phyloP scores from a whole-genome alignment of 1,140 invertebrate species.

The Pemphigus obesinymphae region DNA sequence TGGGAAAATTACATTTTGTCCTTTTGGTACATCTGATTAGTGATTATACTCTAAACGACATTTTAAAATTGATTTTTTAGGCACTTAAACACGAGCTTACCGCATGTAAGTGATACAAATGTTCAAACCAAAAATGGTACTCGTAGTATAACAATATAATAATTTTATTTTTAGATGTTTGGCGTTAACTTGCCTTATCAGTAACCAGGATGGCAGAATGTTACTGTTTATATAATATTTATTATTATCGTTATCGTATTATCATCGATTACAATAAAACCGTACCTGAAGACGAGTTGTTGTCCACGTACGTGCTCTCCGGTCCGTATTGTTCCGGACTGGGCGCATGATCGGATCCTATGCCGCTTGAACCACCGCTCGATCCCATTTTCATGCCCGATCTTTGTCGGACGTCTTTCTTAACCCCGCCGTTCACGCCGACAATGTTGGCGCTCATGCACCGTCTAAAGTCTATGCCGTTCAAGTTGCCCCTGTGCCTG shows the following conservation, averaged over 20 bases:
- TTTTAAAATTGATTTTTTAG: no score
- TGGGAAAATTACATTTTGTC: no score
- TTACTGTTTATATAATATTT: no score
- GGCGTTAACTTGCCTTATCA: no score
- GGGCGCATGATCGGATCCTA: conserved; percentile 81
- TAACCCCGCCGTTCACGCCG: conserved; percentile 49
- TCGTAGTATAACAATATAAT: no score
- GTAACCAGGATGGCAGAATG: no score
- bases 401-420: conserved; percentile 17
- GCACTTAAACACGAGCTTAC: no score
- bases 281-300: conserved; percentile 44
- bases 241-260: neutral
- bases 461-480: conserved; percentile 69
- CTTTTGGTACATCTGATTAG: no score
- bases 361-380: conserved; percentile 66
- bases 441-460: conserved; percentile 69
- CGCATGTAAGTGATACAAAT: no score
- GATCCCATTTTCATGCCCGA: conserved; percentile 48
- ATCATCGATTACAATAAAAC: neutral
- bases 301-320: conserved; percentile 46
- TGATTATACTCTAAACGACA: no score
- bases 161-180: no score
- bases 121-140: no score
- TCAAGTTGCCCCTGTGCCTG: conserved; percentile 75
- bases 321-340: conserved; percentile 54